These are phyloP conservation scores for Cygnus atratus DNA, from an alignment of 2,113 vertebrate genomes.

Conservation along the genomic window DNA sequence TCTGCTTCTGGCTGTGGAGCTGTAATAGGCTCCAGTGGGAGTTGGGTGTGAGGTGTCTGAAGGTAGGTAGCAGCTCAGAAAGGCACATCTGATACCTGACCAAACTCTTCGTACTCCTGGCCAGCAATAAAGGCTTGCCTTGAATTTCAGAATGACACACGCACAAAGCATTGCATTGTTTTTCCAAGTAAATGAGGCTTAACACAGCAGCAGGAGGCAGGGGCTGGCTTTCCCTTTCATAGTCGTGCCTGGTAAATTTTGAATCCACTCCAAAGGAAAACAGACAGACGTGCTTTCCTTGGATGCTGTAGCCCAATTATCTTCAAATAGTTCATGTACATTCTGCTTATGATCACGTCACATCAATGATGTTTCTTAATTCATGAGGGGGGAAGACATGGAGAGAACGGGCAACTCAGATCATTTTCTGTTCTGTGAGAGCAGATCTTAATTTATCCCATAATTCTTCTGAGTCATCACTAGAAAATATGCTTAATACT, in stretches of 20 bases:
- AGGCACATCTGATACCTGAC: not conserved
- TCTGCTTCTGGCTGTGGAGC: not conserved
- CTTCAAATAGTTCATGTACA: not conserved
- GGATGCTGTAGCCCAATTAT: not conserved
- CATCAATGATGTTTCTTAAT: not conserved
- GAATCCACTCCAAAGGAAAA: not conserved
- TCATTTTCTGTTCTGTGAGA: not conserved
- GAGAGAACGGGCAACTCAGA: not conserved
- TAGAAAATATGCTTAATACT: not conserved
- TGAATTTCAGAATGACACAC: not conserved
- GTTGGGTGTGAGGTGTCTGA: not conserved
- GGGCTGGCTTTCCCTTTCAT: not conserved
- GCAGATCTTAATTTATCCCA: not conserved
- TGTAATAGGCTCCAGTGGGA: not conserved
- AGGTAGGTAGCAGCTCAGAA: not conserved
- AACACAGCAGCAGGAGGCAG: not conserved
- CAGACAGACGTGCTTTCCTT: not conserved
- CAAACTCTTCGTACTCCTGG: not conserved
- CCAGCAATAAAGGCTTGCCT: not conserved
- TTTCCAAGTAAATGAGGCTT: not conserved
- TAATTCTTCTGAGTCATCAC: slow-evolving; percentile 18
- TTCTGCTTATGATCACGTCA: not conserved
- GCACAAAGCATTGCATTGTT: not conserved
- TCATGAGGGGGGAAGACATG: not conserved
- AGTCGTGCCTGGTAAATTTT: not conserved